Conservation (phyloP, 2,888 invertebrate species). For the Nymphalis c-album region DNA sequence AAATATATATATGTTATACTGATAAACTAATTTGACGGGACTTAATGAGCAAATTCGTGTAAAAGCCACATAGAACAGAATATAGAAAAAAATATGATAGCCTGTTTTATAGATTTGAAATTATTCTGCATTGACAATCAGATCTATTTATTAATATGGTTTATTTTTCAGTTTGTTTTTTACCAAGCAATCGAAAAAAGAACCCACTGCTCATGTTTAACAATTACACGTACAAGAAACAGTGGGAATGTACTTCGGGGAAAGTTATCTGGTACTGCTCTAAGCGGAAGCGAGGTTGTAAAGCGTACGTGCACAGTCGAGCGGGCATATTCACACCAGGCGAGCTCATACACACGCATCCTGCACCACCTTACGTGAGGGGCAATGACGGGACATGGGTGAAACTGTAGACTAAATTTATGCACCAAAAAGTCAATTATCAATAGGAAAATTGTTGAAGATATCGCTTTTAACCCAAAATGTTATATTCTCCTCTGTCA, state of each 20-base stretch:
- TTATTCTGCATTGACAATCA: background rate
- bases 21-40: too few species aligned
- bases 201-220: constrained; percentile 39
- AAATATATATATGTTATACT: too few species aligned
- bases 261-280: constrained; percentile 44
- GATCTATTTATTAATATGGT: background rate
- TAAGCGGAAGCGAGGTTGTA: constrained; percentile 40
- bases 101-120: too few species aligned
- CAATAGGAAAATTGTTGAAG: background rate
- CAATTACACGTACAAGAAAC: constrained; percentile 38
- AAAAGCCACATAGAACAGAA: too few species aligned
- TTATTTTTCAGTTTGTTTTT: constrained; percentile 32
- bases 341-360: constrained; percentile 29
- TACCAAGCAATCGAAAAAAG: constrained; percentile 30
- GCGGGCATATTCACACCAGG: constrained; percentile 36
- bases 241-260: constrained; percentile 29
- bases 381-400: constrained; percentile 39
- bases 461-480: background rate
- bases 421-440: background rate
- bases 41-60: too few species aligned
- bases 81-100: too few species aligned
- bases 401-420: constrained; percentile 28
- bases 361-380: constrained; percentile 36
- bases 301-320: constrained; percentile 38
- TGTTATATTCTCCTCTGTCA: background rate